phyloP scores from a whole-genome alignment of 2,797 vertebrate species.

The Coccyzus lansbergi region DNA sequence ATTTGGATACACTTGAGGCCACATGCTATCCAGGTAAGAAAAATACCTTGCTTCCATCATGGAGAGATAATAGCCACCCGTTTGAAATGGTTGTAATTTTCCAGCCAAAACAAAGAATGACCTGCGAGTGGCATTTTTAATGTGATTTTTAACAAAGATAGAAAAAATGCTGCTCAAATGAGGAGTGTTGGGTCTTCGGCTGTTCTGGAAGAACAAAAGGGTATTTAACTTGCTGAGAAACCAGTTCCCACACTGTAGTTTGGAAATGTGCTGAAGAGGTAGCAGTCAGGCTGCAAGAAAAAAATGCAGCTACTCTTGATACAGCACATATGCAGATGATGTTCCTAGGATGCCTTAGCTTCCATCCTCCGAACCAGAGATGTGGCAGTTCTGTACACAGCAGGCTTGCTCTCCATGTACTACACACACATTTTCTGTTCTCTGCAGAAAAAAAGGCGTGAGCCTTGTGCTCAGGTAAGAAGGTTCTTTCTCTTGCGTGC shows the following conservation, averaged over 20 bases:
- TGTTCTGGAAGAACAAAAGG: not conserved
- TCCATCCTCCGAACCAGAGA: not conserved
- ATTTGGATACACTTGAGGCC: not conserved
- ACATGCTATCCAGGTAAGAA: not conserved
- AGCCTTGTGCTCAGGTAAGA: no score
- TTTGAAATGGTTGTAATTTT: not conserved
- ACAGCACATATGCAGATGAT: not conserved
- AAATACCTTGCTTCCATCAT: not conserved
- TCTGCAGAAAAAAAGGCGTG: not conserved
- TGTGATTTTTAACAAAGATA: not conserved
- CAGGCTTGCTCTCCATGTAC: not conserved
- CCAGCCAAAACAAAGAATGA: not conserved
- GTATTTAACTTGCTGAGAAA: not conserved
- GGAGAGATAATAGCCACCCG: not conserved
- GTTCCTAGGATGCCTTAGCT: not conserved
- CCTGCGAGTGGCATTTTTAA: not conserved
- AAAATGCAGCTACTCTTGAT: not conserved
- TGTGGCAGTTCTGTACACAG: accelerated
- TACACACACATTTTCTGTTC: not conserved
- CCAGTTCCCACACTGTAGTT: not conserved
- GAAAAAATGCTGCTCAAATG: not conserved
- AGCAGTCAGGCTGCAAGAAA: not conserved
- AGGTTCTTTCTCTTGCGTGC: not conserved
- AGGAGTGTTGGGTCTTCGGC: accelerated
- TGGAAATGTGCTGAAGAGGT: not conserved